Conservation (phyloP, 2,113 vertebrate species). For the Oplegnathus fasciatus region DNA sequence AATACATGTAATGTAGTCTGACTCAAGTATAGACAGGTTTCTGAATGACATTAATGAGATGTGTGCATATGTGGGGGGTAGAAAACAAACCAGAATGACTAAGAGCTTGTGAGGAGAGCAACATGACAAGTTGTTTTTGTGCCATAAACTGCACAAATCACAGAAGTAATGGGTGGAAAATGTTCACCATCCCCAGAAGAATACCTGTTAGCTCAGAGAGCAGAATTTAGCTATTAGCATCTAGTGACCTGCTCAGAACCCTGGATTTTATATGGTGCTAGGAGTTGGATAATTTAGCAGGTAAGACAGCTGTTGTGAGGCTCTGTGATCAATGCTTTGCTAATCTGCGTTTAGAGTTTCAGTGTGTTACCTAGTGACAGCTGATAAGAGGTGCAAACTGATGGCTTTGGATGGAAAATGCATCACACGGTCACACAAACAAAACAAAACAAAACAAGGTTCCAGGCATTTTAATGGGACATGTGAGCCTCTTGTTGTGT, state of each 20-base stretch:
- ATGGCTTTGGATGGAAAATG: no score
- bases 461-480: neutral
- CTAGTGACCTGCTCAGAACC: no score
- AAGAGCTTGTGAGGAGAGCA: neutral
- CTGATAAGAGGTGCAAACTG: no score
- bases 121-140: neutral
- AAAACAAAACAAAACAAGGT: neutral
- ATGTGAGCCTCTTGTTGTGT: neutral
- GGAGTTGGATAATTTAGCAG: no score
- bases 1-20: no score
- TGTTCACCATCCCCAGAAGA: no score
- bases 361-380: no score
- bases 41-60: neutral
- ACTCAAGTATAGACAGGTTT: neutral
- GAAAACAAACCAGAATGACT: neutral
- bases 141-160: neutral
- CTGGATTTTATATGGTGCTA: no score
- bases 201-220: no score
- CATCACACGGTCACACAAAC: neutral
- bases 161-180: neutral
- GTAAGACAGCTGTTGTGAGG: neutral
- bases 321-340: neutral
- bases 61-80: accelerated
- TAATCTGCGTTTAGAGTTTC: neutral
- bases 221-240: no score